Percentiles rank a stretch among this genome's conserved stretches.
Evolutionary conservation across 2,113 vertebrate species (phyloP).

Genomic region (Corvus hawaiiensis): DNA sequence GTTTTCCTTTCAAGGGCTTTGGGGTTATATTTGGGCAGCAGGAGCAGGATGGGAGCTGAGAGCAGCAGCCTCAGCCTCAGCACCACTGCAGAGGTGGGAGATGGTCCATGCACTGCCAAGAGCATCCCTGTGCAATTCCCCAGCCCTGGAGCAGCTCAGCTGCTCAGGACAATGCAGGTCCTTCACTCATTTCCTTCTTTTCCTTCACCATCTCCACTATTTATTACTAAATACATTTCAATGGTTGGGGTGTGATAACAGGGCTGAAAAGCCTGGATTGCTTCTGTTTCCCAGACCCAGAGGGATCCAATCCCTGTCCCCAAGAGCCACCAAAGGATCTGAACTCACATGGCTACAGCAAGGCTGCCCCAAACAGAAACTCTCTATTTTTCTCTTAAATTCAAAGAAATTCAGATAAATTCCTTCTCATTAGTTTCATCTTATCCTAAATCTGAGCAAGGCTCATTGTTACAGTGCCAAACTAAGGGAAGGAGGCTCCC

Average conservation of each 20-base stretch:
- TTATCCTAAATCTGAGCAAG: background rate
- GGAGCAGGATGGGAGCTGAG: background rate
- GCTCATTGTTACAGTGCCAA: background rate
- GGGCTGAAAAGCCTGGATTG: background rate
- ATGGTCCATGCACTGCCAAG: background rate
- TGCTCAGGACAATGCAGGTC: background rate
- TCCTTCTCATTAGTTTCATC: background rate
- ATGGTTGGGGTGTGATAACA: background rate
- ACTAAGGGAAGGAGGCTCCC: background rate
- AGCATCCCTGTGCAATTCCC: background rate
- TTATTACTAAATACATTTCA: background rate
- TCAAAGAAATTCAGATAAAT: background rate
- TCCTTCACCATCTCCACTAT: background rate
- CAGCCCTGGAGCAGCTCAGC: background rate
- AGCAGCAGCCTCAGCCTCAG: background rate
- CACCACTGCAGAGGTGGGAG: background rate
- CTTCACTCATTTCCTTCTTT: background rate
- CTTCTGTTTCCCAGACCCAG: background rate
- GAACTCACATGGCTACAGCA: background rate
- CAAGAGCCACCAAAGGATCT: background rate
- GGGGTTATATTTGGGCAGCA: background rate
- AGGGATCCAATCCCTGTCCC: background rate
- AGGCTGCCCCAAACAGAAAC: background rate
- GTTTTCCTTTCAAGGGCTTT: slow-evolving; percentile 13
- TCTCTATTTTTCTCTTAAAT: background rate